phyloP scores from a whole-genome alignment of 2,888 invertebrate genomes.

The Elegia similella region DNA sequence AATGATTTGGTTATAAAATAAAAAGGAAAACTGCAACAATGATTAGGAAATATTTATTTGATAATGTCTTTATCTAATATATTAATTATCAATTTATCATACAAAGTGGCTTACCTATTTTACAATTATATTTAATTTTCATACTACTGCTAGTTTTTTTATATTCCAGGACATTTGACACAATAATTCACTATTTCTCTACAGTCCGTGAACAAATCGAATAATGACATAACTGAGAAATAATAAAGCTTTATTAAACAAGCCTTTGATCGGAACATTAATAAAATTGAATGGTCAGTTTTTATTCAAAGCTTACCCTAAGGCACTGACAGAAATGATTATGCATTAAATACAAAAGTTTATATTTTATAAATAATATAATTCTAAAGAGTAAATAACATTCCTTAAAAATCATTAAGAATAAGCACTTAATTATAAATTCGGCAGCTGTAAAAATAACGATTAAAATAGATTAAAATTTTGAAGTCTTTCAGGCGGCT shows the following conservation, averaged over 20 bases:
- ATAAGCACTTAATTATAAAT: slow-evolving; percentile 53
- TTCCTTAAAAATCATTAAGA: slow-evolving; percentile 65
- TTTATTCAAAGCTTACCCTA: slow-evolving; percentile 68
- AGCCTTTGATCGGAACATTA: slow-evolving; percentile 51
- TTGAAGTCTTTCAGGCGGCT: neutral
- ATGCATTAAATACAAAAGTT: slow-evolving; percentile 62
- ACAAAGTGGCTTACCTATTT: slow-evolving; percentile 73
- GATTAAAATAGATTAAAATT: slow-evolving; percentile 7
- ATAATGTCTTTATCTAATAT: slow-evolving; percentile 76
- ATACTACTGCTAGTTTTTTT: slow-evolving; percentile 40
- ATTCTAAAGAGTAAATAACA: slow-evolving; percentile 72
- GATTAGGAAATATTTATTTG: slow-evolving; percentile 65
- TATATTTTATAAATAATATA: slow-evolving; percentile 61
- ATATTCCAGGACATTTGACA: slow-evolving; percentile 67
- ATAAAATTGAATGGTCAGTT: slow-evolving; percentile 57
- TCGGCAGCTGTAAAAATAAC: slow-evolving; percentile 48
- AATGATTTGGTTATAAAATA: neutral
- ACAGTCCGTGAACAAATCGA: slow-evolving; percentile 30
- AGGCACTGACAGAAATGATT: slow-evolving; percentile 76
- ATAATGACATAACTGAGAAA: slow-evolving; percentile 36
- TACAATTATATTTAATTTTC: slow-evolving; percentile 51
- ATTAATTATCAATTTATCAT: slow-evolving; percentile 58
- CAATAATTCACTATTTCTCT: slow-evolving; percentile 47
- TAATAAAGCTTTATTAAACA: slow-evolving; percentile 38
- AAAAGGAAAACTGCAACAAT: slow-evolving; percentile 22